Evolutionary conservation across 2,113 vertebrate species (phyloP), one percentile per base, ranked within the genome.

Genomic region (Oplegnathus fasciatus): DNA sequence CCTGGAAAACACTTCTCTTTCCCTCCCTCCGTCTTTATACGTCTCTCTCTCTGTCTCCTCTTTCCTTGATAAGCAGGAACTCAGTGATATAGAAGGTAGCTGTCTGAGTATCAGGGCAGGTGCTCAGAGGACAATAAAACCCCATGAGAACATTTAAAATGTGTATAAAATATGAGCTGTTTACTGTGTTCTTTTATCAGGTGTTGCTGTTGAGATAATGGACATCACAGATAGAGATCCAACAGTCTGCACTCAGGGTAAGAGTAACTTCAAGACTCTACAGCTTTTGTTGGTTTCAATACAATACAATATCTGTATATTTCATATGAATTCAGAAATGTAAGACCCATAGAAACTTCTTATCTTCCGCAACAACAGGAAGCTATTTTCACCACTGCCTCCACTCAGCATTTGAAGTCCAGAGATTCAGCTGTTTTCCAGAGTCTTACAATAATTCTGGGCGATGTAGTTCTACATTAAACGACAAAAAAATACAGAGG

Each of bases 1-100:
- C 72, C 28, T 86, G 76, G 62, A 82, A 78, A 83, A 75, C 72
- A 55, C 55, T 32, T 28, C 30, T 50, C 30, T 60, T 34, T 34
- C 48, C 44, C 26, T 3, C 9, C 50, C 72, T 30, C n/a, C n/a
- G 7, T 77, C 65, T 76, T 4, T 37, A 40, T 58, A 42, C 18
- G 24, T 78, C 22, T n/a, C 55, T 75, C 15, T 67, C 11, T 46
- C 4, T 22, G 15, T 26, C 11, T 26, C n/a, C 32, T 32, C 48
- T 82, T 17, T 42, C 24, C 18, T 50, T 5, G 2, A 71, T 40
- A 28, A 60, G 69, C 28, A 78, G 4, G 20, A 46, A 8, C n/a
- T 83, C 62, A 22, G 44, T 68, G 13, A 46, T 37, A 18, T 9
- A 55, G 7, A 18, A 1, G 55, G 18, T 11, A 46, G 28, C 30